Base-by-base conservation (phyloP, 2,797 vertebrate species). In the Silurus aristotelis region DNA sequence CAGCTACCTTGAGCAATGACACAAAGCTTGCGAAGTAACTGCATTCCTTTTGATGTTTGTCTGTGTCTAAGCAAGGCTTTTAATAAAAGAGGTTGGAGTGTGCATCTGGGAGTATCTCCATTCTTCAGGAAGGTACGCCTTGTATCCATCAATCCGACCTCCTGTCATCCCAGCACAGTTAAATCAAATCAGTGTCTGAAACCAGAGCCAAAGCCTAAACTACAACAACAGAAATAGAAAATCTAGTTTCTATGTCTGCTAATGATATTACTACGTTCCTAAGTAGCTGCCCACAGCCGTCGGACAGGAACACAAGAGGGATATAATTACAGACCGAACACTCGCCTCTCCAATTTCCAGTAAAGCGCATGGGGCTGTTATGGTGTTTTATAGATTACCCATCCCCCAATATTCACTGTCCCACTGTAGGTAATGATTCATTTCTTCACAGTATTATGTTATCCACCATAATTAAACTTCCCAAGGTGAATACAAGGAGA, bases 161-260 rank as follows among this genome's bases (percentile, higher is more conserved):
- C 93, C 92, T 95, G 95, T 95, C 95, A 95, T 95, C 95, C 92
- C 93, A 93, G 91, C 92, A 90, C 90, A 46, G 87, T 92, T 77
- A 95, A 96, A 96, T 96, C 93, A 93, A 95, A 96, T 96, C 95
- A 95, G 94, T 94, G 93, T 94, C 94, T 95, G 96, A 96, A 97
- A 96, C 94, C 93, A 94, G 95, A 97, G 94, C 93, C 91, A 90
- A 90, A 85, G 91, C 93, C 93, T 94, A 93, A 96, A 96, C 95
- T 95, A 93, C 92, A 91, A 84, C 90, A 93, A 94, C 96, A 96
- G 95, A 96, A 97, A 95, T 96, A 96, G 95, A 94, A 96, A 96
- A 94, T 95, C 95, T 93, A 89, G 87, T 96, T 94, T 94, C 92
- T 93, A 94, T 93, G 90, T 95, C 94, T 95, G 91, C 94, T 95